Percentiles rank a stretch among this genome's conserved stretches.
Evolutionary conservation across 2,888 invertebrate genomes (phyloP).

Genomic region (Machimus rusticus): DNA sequence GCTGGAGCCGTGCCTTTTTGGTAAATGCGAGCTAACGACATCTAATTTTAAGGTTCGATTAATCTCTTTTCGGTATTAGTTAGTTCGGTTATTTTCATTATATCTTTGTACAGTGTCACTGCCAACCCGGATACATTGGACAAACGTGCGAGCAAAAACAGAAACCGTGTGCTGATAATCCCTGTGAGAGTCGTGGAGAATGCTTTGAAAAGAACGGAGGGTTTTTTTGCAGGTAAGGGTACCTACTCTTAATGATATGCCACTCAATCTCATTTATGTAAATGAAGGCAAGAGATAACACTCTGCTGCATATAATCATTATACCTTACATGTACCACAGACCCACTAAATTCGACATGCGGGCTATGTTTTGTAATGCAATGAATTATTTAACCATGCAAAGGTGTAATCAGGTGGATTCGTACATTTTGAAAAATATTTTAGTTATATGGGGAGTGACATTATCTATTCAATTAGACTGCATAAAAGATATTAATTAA

Average conservation of each 20-base stretch:
- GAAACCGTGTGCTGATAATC: constrained; percentile 74
- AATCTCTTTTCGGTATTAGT: neutral
- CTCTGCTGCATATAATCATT: neutral
- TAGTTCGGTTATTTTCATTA: neutral
- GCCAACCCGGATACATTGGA: constrained; percentile 74
- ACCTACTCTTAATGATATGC: constrained; percentile 51
- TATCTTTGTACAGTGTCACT: constrained; percentile 66
- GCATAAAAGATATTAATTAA: too few species aligned
- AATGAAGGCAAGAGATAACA: neutral
- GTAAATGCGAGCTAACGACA: constrained; percentile 63
- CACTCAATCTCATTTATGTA: neutral
- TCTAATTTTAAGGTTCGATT: constrained; percentile 58
- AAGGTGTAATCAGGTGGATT: neutral
- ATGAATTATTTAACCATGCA: neutral
- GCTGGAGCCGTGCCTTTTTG: constrained; percentile 67
- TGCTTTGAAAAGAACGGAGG: constrained; percentile 74
- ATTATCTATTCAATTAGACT: too few species aligned
- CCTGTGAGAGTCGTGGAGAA: constrained; percentile 78
- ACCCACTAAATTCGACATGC: neutral
- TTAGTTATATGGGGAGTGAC: too few species aligned
- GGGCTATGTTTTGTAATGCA: neutral
- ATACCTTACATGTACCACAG: neutral
- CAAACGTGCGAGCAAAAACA: constrained; percentile 72
- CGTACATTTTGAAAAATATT: neutral
- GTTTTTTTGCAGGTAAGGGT: constrained; percentile 69